A percentile compares a stretch with the other conserved stretches of the same genome.
phyloP scores from a whole-genome alignment of 2,888 invertebrate species.

The Acanthosepion pharaonis region DNA sequence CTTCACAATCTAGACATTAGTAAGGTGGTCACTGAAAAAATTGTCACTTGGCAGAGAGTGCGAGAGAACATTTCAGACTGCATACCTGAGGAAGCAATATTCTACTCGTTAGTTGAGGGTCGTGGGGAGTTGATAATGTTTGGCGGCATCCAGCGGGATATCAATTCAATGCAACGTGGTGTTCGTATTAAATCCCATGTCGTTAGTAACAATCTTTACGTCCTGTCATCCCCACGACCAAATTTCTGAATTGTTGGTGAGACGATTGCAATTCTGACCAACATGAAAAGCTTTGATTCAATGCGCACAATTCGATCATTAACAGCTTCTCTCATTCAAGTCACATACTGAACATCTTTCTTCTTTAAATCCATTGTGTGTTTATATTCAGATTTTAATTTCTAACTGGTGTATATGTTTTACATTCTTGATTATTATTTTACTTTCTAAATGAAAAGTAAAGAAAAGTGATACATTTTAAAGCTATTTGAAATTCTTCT shows the following conservation, averaged over 20 bases:
- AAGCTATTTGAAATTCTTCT: background rate
- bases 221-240: conserved; percentile 49
- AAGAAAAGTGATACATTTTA: background rate
- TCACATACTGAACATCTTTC: background rate
- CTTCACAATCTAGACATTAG: conserved; percentile 91
- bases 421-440: background rate
- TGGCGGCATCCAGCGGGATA: conserved; percentile 85
- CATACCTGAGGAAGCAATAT: conserved; percentile 88
- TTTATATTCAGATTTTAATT: conserved; percentile 2
- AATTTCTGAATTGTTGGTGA: background rate
- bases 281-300: background rate
- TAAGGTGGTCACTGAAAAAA: conserved; percentile 64
- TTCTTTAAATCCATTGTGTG: background rate
- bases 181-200: conserved; percentile 59
- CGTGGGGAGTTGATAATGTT: conserved; percentile 95
- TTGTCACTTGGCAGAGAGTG: conserved; percentile 76
- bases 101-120: conserved; percentile 91
- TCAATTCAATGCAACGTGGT: conserved; percentile 67
- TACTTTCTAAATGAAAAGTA: background rate
- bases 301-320: conserved; percentile 1
- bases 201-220: conserved; percentile 62
- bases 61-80: conserved; percentile 60
- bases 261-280: background rate
- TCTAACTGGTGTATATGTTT: conserved; percentile 3
- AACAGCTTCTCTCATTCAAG: background rate